Percentiles rank a stretch among this genome's conserved stretches.
Conservation (phyloP, 2,113 vertebrate genomes). For the Erpornis zantholeuca region DNA sequence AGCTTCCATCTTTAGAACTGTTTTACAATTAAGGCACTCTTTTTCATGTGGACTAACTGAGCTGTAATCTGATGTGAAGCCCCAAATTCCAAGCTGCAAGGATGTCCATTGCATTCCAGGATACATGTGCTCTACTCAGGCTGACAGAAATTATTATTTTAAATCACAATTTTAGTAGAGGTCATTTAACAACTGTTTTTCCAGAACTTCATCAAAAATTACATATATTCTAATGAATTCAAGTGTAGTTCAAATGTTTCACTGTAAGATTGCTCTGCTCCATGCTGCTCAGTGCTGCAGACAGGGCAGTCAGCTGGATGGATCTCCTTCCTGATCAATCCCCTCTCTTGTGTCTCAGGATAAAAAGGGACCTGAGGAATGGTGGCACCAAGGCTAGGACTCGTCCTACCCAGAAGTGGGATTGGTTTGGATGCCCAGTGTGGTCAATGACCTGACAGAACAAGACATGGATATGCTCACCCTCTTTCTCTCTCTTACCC, state of each 20-base stretch:
- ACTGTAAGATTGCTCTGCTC: neutral
- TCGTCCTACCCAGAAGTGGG: neutral
- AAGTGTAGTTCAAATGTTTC: neutral
- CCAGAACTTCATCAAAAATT: neutral
- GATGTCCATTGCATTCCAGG: neutral
- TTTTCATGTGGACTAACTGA: neutral
- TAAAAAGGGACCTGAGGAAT: neutral
- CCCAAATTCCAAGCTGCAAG: neutral
- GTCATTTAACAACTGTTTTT: neutral
- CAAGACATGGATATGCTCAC: rapidly evolving
- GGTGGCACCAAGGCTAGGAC: neutral
- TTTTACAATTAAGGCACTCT: neutral
- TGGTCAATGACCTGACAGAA: neutral
- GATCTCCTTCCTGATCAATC: neutral
- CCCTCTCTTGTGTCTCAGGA: neutral
- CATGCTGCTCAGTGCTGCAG: neutral
- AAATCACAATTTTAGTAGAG: neutral
- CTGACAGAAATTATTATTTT: neutral
- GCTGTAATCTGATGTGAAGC: neutral
- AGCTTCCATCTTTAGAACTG: neutral
- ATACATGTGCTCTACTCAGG: neutral
- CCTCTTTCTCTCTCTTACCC: neutral
- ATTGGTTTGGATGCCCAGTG: neutral
- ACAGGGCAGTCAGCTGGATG: neutral
- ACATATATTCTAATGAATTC: neutral